phyloP scores from a whole-genome alignment of 2,888 invertebrate species.

The Melieria picta region DNA sequence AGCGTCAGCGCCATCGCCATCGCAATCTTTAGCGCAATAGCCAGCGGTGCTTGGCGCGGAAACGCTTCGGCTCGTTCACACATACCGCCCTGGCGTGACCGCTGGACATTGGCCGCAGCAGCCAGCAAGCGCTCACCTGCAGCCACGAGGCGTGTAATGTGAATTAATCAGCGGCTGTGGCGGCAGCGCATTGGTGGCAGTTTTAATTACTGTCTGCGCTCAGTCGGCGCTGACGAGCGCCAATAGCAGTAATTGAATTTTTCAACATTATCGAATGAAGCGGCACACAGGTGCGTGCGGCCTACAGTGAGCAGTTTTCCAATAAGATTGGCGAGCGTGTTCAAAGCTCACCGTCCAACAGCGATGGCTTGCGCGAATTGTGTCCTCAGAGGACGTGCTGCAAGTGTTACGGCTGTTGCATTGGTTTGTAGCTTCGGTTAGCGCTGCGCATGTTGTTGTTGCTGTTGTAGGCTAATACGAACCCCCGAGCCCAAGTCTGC shows the following conservation, averaged over 20 bases:
- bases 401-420: constrained; percentile 28
- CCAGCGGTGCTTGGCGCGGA: too few species aligned
- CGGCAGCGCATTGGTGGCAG: constrained; percentile 35
- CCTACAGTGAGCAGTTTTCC: too few species aligned
- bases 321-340: too few species aligned
- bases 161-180: constrained; percentile 53
- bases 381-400: constrained; percentile 48
- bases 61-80: too few species aligned
- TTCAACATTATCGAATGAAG: too few species aligned
- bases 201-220: constrained; percentile 51
- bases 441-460: constrained; percentile 35
- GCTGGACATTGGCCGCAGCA: too few species aligned
- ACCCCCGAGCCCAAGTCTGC: constrained; percentile 58
- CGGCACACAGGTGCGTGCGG: too few species aligned
- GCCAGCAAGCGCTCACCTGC: too few species aligned
- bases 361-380: constrained; percentile 42
- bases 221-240: not conserved
- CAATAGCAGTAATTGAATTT: too few species aligned
- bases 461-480: constrained; percentile 52
- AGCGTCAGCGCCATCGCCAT: not conserved
- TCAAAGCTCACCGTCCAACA: not conserved
- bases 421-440: not conserved
- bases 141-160: constrained; percentile 11
- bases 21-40: not conserved
- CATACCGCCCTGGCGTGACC: too few species aligned